Evolutionary conservation across 2,888 invertebrate genomes (phyloP).

Genomic region (Cephus sareptanus): DNA sequence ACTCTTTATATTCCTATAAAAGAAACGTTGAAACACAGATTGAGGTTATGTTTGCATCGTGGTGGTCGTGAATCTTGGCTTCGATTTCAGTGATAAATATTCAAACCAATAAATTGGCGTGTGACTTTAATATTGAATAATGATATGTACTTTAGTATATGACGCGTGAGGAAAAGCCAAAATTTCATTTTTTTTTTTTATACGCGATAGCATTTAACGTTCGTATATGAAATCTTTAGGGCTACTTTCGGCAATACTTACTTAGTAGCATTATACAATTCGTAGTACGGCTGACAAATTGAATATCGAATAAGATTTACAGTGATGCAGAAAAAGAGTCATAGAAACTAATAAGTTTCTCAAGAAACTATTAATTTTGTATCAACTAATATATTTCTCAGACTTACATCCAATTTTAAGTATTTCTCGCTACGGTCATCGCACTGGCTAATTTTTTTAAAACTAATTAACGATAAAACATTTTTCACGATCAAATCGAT

Average conservation of each 20-base stretch:
- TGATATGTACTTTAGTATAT: neutral
- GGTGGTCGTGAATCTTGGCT: neutral
- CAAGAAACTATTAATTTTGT: neutral
- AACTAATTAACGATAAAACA: neutral
- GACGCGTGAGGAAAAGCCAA: neutral
- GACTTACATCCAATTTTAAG: neutral
- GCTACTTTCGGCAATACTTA: neutral
- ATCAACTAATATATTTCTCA: neutral
- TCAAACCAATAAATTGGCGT: neutral
- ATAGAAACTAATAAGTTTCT: neutral
- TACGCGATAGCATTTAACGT: neutral
- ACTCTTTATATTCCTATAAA: conserved; percentile 88
- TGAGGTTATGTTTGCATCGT: neutral
- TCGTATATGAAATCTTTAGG: neutral
- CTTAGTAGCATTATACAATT: neutral
- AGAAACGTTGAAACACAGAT: conserved; percentile 17
- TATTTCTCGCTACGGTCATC: neutral
- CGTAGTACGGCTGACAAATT: neutral
- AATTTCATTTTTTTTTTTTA: neutral
- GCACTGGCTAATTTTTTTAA: neutral
- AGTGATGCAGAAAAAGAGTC: neutral
- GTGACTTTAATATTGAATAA: neutral
- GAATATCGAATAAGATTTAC: neutral
- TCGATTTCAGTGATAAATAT: neutral
- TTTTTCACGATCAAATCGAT: neutral